Conservation (phyloP, 2,888 invertebrate species). For the Aleiodes leptofemur region DNA sequence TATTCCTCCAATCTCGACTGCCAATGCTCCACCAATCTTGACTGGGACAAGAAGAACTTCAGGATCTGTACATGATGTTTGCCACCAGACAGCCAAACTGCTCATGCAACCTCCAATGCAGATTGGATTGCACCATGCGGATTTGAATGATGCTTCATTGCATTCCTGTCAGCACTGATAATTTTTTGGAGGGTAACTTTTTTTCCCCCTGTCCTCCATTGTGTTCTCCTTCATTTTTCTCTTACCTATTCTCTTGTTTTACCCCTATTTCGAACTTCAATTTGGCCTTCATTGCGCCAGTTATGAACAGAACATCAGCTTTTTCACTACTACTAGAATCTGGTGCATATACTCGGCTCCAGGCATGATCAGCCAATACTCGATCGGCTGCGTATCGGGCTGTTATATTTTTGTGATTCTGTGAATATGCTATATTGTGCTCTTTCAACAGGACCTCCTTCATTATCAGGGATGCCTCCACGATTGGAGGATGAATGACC, state of each 20-base stretch:
- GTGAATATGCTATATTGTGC: slow-evolving; percentile 66
- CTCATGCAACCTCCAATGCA: slow-evolving; percentile 59
- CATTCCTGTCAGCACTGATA: slow-evolving; percentile 32
- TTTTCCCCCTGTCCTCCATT: slow-evolving; percentile 35
- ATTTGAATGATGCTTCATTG: slow-evolving; percentile 8
- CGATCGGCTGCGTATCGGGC: slow-evolving; percentile 45
- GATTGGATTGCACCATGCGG: slow-evolving; percentile 29
- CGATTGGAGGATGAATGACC: no score
- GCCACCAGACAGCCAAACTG: slow-evolving; percentile 43
- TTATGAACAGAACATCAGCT: slow-evolving; percentile 62
- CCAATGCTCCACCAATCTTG: neutral
- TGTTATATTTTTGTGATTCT: slow-evolving; percentile 46
- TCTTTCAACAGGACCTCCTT: no score
- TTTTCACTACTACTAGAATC: slow-evolving; percentile 60
- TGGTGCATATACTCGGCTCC: slow-evolving; percentile 44
- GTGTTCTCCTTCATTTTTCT: neutral
- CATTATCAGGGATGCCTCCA: no score
- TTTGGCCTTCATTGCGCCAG: slow-evolving; percentile 66
- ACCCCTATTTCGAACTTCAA: slow-evolving; percentile 38
- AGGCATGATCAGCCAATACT: slow-evolving; percentile 50
- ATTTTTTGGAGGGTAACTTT: slow-evolving; percentile 28
- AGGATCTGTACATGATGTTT: slow-evolving; percentile 50
- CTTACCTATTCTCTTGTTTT: no score
- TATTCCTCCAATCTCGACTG: no score
- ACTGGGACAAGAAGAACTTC: neutral